Evolutionary conservation across 2,888 invertebrate species (phyloP), one percentile per base, ranked within the genome.

Genomic region (Pyrochroa serraticornis): DNA sequence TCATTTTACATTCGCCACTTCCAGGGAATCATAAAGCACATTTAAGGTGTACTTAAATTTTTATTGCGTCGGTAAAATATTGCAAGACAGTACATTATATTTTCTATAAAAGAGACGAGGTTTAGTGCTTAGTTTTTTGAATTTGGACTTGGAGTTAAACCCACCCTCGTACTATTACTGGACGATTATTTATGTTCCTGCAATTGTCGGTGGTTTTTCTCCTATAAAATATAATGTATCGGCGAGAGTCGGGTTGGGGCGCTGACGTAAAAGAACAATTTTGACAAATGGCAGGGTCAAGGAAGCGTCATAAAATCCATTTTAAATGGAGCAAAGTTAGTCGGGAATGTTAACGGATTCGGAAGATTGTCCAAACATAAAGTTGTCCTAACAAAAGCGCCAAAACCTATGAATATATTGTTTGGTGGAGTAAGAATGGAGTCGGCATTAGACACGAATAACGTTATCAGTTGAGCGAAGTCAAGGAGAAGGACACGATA

Each of bases 401-500:
- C 62, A 64, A 43, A 62, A 58, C 50, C 58, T 59, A 51, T 58
- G 62, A 63, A 64, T 67, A 65, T 63, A 67, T 64, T 67, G 64
- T 64, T 63, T 54, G 45, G 36, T 60, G 44, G 50, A 47, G 46
- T 56, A 64, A 61, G 61, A 64, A 66, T 66, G 60, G 63, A 62
- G 49, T 57, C 45, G 61, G 60, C 59, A 64, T 69, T 66, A 66
- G 58, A 61, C 52, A 62, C 60, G 62, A 67, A 66, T 66, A 64
- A 64, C 61, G 59, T 62, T 69, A 69, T 67, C 65, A 59, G 60
- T 54, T 54, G 53, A 57, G 63, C 61, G 65, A 66, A 69, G 62
- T 69, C 67, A 65, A 65, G 66, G 63, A 66, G 66, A 69, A 67
- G 64, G 54, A 49, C 44, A 47, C 58, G 68, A 69, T 69, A 69